A percentile compares a stretch with the other conserved stretches of the same genome.
Evolutionary conservation across 2,113 vertebrate species (phyloP).

Genomic region (Conger conger): DNA sequence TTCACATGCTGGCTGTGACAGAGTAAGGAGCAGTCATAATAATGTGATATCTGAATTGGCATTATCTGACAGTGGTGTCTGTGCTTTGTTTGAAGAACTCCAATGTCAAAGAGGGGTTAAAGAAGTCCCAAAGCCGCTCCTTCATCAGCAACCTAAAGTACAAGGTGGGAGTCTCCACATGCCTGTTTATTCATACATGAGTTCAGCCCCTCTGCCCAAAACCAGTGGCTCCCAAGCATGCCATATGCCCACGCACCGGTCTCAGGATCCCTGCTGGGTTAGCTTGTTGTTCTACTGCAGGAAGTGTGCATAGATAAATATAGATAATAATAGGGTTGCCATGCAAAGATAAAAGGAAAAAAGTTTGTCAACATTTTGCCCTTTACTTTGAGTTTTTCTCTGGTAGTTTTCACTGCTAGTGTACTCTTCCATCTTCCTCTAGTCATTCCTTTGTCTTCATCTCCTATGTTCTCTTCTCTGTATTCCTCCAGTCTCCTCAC

Average conservation of each 20-base stretch:
- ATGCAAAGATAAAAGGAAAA: neutral
- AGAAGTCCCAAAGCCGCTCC: conserved; percentile 85
- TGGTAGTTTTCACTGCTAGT: neutral
- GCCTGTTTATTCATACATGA: neutral
- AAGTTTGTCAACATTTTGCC: neutral
- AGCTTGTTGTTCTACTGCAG: neutral
- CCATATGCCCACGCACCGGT: neutral
- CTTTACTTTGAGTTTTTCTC: neutral
- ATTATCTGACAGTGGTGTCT: conserved; percentile 1
- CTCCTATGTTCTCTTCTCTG: conserved; percentile 19
- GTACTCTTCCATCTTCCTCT: neutral
- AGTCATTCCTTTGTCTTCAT: conserved; percentile 41
- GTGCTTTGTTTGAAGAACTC: conserved; percentile 70
- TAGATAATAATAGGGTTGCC: neutral
- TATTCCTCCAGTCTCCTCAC: conserved; percentile 37
- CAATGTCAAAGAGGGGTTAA: conserved; percentile 79
- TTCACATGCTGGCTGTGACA: neutral
- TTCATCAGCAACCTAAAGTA: conserved; percentile 90
- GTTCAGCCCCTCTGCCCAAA: neutral
- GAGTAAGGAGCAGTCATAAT: neutral
- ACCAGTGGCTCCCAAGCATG: neutral
- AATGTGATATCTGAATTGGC: neutral
- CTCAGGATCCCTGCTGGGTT: neutral
- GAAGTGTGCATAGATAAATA: neutral
- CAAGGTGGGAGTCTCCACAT: conserved; percentile 75